phyloP scores from a whole-genome alignment of 2,113 vertebrate species.

The Chloropsis hardwickii region DNA sequence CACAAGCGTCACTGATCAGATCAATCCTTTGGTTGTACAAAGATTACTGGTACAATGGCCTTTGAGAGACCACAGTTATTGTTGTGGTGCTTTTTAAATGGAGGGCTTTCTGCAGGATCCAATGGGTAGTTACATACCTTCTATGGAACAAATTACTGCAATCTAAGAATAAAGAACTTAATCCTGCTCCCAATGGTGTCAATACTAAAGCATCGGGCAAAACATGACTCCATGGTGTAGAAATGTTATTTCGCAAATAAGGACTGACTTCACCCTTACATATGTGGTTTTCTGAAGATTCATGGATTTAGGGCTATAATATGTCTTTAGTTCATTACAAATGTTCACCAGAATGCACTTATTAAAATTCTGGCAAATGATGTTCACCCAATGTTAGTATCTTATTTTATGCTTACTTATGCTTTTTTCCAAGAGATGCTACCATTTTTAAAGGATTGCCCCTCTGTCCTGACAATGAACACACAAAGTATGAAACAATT shows the following conservation, averaged over 20 bases:
- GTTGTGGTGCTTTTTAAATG: background rate
- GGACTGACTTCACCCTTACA: background rate
- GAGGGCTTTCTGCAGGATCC: background rate
- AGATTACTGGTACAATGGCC: background rate
- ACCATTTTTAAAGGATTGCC: background rate
- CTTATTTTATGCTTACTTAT: background rate
- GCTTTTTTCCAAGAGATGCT: background rate
- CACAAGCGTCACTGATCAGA: background rate
- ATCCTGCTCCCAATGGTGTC: background rate
- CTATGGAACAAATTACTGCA: slow-evolving; percentile 25
- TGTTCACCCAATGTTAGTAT: background rate
- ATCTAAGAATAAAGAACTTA: slow-evolving; percentile 36
- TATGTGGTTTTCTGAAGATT: slow-evolving; percentile 19
- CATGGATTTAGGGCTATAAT: background rate
- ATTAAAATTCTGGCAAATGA: background rate
- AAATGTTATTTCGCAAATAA: slow-evolving; percentile 10
- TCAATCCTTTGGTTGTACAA: background rate
- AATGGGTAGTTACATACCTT: slow-evolving; percentile 9
- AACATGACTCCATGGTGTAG: background rate
- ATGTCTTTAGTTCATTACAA: slow-evolving; percentile 16
- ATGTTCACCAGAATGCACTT: background rate
- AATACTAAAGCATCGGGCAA: background rate
- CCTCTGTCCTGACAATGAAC: slow-evolving; percentile 9
- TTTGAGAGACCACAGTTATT: slow-evolving; percentile 28
- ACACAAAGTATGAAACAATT: background rate